phyloP scores from a whole-genome alignment of 2,888 invertebrate genomes.

The Platypus cylindrus region DNA sequence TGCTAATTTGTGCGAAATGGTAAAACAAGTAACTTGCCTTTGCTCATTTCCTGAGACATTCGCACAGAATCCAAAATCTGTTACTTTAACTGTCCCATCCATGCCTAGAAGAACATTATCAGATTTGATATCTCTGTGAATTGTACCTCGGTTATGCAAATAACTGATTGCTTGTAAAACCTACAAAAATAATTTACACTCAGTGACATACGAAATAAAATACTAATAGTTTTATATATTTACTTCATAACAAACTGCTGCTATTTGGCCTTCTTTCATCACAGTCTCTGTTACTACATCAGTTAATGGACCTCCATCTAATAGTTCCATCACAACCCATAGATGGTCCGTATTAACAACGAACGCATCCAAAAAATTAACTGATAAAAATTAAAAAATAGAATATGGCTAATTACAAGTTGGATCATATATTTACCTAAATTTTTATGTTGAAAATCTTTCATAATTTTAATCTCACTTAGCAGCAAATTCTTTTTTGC shows the following conservation, averaged over 20 bases:
- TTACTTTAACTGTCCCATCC: slow-evolving; percentile 84
- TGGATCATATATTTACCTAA: slow-evolving; percentile 8
- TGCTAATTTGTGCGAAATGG: neutral
- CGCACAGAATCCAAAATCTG: slow-evolving; percentile 97
- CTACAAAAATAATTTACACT: slow-evolving; percentile 6
- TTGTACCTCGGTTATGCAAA: slow-evolving; percentile 78
- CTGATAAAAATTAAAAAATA: slow-evolving; percentile 38
- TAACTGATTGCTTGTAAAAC: slow-evolving; percentile 66
- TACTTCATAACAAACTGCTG: slow-evolving; percentile 84
- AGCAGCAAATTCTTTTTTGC: slow-evolving; percentile 91
- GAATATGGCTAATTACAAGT: neutral
- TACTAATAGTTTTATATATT: neutral
- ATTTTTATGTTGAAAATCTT: slow-evolving; percentile 86
- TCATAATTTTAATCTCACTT: slow-evolving; percentile 86
- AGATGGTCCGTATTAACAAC: slow-evolving; percentile 74
- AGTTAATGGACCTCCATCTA: slow-evolving; percentile 90
- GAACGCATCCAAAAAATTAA: slow-evolving; percentile 90
- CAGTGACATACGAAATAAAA: neutral
- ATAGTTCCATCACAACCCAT: slow-evolving; percentile 94
- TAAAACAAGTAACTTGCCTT: slow-evolving; percentile 13
- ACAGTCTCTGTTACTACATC: slow-evolving; percentile 96
- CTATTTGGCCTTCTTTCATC: slow-evolving; percentile 94
- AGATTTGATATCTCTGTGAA: slow-evolving; percentile 94
- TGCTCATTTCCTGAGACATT: slow-evolving; percentile 91
- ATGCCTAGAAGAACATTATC: slow-evolving; percentile 90